Evolutionary conservation across 2,797 vertebrate genomes (phyloP).

Genomic region (Fringilla coelebs): DNA sequence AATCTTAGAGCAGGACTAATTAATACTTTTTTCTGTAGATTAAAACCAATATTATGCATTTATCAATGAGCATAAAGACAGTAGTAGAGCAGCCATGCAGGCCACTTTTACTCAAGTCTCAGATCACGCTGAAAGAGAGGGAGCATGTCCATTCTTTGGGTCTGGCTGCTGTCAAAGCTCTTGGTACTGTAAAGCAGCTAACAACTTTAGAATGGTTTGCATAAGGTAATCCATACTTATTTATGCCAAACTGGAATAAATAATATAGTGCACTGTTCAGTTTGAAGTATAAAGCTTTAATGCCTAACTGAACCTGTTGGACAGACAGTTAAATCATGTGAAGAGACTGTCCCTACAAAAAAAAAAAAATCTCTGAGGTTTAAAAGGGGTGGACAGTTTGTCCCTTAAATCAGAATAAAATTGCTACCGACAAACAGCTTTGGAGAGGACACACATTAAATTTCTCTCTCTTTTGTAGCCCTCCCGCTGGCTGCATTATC

Average conservation of each 20-base stretch:
- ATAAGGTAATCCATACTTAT: background rate
- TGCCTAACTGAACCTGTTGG: constrained; percentile 23
- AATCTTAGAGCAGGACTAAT: background rate
- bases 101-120: background rate
- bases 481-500: background rate
- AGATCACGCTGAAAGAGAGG: background rate
- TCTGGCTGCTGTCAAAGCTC: background rate
- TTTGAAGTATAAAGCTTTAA: constrained; percentile 46
- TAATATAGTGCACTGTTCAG: background rate
- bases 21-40: background rate
- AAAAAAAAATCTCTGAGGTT: constrained; percentile 46
- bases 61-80: background rate
- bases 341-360: constrained; percentile 6
- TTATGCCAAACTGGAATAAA: background rate
- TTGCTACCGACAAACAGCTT: background rate
- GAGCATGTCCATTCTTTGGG: background rate
- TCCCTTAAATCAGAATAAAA: background rate
- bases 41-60: background rate
- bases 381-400: background rate
- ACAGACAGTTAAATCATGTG: constrained; percentile 49
- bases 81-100: background rate
- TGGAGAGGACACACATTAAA: background rate
- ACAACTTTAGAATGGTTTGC: background rate
- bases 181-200: background rate
- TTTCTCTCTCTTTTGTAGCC: background rate